phyloP scores from a whole-genome alignment of 2,797 vertebrate genomes.

The Coracias cyanogaster region DNA sequence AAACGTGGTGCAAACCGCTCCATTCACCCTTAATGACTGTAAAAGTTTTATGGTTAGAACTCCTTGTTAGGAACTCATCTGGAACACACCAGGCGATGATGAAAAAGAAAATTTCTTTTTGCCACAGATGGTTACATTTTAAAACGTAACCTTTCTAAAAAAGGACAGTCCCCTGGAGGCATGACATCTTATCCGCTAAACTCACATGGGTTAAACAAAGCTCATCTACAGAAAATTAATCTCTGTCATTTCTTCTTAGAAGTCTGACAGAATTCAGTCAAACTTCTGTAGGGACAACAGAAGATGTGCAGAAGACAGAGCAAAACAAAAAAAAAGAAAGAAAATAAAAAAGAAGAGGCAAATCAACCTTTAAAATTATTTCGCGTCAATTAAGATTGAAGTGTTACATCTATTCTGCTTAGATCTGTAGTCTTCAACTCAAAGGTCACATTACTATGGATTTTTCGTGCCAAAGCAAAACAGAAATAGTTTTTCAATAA shows the following conservation, averaged over 20 bases:
- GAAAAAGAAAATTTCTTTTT: slow-evolving; percentile 33
- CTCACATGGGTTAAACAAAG: slow-evolving; percentile 22
- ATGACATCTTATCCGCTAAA: background rate
- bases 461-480: slow-evolving; percentile 18
- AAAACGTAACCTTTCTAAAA: slow-evolving; percentile 56
- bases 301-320: background rate
- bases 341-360: background rate
- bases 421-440: slow-evolving; percentile 24
- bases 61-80: background rate
- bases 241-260: background rate
- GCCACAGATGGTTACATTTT: slow-evolving; percentile 47
- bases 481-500: slow-evolving; percentile 53
- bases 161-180: slow-evolving; percentile 32
- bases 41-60: background rate
- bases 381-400: background rate
- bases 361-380: slow-evolving; percentile 14
- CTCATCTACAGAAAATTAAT: slow-evolving; percentile 18
- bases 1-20: background rate
- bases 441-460: slow-evolving; percentile 61
- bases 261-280: background rate
- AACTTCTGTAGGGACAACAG: background rate
- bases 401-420: background rate
- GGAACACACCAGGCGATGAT: background rate
- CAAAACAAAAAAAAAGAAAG: background rate
- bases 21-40: background rate